Conservation (phyloP, 2,113 vertebrate species). For the Forbesichthys agassizii region DNA sequence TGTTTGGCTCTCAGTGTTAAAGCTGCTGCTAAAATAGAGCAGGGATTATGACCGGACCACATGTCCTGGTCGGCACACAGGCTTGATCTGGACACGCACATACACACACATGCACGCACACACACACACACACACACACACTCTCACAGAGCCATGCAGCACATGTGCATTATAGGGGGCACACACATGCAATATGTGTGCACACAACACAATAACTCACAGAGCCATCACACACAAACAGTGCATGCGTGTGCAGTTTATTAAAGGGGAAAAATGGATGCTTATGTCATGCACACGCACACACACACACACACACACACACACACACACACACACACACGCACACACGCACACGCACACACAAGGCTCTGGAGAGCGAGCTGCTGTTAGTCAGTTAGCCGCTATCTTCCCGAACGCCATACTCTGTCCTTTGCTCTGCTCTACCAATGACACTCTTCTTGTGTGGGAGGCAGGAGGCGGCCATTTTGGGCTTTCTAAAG, state of each 20-base stretch:
- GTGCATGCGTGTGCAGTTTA: background rate
- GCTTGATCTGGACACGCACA: constrained; percentile 55
- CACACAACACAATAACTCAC: background rate
- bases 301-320: constrained; percentile 11
- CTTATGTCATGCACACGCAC: background rate
- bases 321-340: background rate
- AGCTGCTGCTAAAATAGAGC: constrained; percentile 72
- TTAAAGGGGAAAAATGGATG: constrained; percentile 2
- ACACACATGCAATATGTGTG: too few relatives aligned
- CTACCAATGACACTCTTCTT: constrained; percentile 64
- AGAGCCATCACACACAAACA: background rate
- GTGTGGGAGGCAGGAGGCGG: constrained; percentile 47
- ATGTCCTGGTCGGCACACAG: constrained; percentile 65
- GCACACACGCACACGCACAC: constrained; percentile 3
- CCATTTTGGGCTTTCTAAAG: constrained; percentile 63
- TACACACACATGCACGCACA: constrained; percentile 17
- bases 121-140: constrained; percentile 9
- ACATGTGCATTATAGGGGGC: too few relatives aligned
- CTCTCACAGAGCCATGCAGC: too few relatives aligned
- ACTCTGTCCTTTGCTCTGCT: constrained; percentile 44
- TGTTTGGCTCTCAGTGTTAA: constrained; percentile 71
- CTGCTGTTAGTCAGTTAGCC: constrained; percentile 47
- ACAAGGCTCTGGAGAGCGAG: constrained; percentile 14
- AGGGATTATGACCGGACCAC: constrained; percentile 70
- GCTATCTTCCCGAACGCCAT: constrained; percentile 22